Conservation (phyloP, 2,797 vertebrate genomes). For the Chaenodraco wilsoni region DNA sequence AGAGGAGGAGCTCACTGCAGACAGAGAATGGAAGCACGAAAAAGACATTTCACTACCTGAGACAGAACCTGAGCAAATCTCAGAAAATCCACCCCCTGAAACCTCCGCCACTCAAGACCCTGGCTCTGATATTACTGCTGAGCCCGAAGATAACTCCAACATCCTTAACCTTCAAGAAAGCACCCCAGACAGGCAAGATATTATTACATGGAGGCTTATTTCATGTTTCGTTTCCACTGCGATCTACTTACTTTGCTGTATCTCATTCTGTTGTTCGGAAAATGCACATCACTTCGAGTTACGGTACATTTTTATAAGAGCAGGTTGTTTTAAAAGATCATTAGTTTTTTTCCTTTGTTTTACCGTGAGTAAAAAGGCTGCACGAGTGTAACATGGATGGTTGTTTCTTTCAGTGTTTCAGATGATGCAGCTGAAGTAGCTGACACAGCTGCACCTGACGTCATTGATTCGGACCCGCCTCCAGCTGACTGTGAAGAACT, state of each 20-base stretch:
- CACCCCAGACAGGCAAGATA: slow-evolving; percentile 48
- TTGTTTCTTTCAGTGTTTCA: slow-evolving; percentile 47
- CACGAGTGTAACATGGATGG: neutral
- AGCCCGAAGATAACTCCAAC: slow-evolving; percentile 38
- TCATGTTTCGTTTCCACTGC: neutral
- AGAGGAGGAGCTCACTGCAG: slow-evolving; percentile 16
- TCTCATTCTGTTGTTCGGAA: neutral
- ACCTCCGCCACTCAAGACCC: slow-evolving; percentile 29
- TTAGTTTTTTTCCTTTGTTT: neutral
- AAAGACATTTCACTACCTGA: slow-evolving; percentile 23
- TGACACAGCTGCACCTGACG: slow-evolving; percentile 34
- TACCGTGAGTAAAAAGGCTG: neutral
- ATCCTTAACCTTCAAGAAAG: slow-evolving; percentile 29
- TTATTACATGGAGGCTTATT: neutral
- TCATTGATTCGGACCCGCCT: slow-evolving; percentile 43
- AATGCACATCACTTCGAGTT: no score
- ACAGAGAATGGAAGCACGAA: slow-evolving; percentile 41
- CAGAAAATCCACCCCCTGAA: slow-evolving; percentile 42
- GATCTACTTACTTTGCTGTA: neutral
- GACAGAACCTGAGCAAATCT: slow-evolving; percentile 36
- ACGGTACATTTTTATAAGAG: neutral
- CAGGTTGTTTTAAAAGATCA: neutral
- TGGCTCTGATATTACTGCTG: slow-evolving; percentile 20
- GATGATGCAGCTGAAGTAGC: slow-evolving; percentile 31
- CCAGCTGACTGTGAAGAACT: slow-evolving; percentile 68